phyloP scores from a whole-genome alignment of 2,888 invertebrate species.

The Spatulosminthurus flaviceps region DNA sequence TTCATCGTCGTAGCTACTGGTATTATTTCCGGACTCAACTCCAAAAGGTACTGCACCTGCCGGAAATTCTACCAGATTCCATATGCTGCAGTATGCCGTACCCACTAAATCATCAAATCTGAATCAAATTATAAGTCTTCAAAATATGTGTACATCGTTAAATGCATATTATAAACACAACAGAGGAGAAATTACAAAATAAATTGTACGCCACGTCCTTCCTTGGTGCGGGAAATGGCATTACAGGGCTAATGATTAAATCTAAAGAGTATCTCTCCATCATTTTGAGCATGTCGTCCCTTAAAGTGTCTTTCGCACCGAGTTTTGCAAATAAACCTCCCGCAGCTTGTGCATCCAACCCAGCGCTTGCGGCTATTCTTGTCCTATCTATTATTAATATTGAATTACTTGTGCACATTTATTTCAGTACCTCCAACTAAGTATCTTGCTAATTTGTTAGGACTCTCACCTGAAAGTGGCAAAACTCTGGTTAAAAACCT shows the following conservation, averaged over 20 bases:
- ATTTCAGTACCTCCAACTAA: no score
- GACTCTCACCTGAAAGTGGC: not conserved
- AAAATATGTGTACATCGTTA: no score
- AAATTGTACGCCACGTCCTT: constrained; percentile 40
- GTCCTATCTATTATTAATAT: not conserved
- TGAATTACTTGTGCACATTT: no score
- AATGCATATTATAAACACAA: no score
- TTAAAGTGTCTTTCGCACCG: constrained; percentile 44
- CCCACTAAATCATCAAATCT: constrained; percentile 50
- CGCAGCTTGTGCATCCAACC: constrained; percentile 49
- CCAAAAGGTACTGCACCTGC: constrained; percentile 52
- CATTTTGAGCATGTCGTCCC: constrained; percentile 48
- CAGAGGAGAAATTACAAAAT: constrained; percentile 3
- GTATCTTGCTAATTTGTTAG: no score
- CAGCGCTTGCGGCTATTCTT: constrained; percentile 54
- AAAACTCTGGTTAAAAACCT: not conserved
- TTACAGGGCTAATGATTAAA: constrained; percentile 52
- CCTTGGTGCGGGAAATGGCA: constrained; percentile 48
- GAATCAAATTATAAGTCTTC: not conserved
- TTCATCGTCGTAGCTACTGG: constrained; percentile 50
- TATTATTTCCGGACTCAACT: constrained; percentile 52
- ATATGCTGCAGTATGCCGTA: constrained; percentile 63
- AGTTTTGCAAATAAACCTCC: constrained; percentile 56
- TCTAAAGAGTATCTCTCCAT: constrained; percentile 52
- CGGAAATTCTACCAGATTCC: constrained; percentile 50